Percentiles rank a stretch among this genome's conserved stretches.
Conservation (phyloP, 2,797 vertebrate genomes). For the Florisuga fusca region DNA sequence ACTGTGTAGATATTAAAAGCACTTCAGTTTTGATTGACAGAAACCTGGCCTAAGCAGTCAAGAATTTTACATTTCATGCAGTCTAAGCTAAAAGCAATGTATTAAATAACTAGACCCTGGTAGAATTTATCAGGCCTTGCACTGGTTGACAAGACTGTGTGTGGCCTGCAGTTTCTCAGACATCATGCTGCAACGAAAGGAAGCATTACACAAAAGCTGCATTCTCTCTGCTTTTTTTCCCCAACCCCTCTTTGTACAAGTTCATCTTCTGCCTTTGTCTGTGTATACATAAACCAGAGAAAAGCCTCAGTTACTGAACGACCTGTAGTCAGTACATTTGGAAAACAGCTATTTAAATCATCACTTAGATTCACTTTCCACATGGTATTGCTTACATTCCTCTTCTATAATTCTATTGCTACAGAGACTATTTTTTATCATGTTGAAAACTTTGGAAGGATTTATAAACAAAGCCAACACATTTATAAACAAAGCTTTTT, state of each 20-base stretch:
- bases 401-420: not conserved
- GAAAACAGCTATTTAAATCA: not conserved
- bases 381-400: not conserved
- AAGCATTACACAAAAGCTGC: slow-evolving; percentile 30
- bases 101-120: not conserved
- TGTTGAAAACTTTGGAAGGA: slow-evolving; percentile 50
- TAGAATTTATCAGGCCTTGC: not conserved
- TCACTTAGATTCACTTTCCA: not conserved
- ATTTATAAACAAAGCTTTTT: slow-evolving; percentile 81
- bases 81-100: not conserved
- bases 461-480: slow-evolving; percentile 47
- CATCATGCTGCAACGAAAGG: not conserved
- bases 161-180: slow-evolving; percentile 39
- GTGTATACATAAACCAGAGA: not conserved
- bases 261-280: not conserved
- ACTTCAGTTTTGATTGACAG: slow-evolving; percentile 14
- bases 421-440: slow-evolving; percentile 36
- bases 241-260: not conserved
- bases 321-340: not conserved
- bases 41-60: slow-evolving; percentile 17
- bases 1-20: not conserved
- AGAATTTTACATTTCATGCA: not conserved
- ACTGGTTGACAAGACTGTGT: not conserved
- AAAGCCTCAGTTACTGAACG: not conserved
- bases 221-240: slow-evolving; percentile 9